These are phyloP conservation scores for Epinephelus cyanopodus DNA, from an alignment of 2,113 vertebrate species.

Conservation along the genomic window DNA sequence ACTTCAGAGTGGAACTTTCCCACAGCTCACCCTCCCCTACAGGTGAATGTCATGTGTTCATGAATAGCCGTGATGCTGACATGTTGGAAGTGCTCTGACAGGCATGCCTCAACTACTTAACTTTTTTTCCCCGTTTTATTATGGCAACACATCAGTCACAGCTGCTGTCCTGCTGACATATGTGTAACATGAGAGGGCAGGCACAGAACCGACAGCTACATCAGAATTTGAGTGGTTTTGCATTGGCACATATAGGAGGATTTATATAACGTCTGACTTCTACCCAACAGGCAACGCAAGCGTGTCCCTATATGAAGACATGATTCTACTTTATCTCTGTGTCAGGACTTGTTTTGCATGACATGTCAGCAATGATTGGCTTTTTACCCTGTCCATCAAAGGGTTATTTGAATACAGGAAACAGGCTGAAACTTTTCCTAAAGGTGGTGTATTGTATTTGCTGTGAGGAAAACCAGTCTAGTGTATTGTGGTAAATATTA, in stretches of 20 bases:
- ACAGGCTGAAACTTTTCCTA: background rate
- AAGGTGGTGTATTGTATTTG: background rate
- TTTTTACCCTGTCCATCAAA: background rate
- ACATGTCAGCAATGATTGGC: background rate
- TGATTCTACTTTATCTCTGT: constrained; percentile 1
- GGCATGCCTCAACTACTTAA: constrained; percentile 16
- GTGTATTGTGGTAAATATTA: too few species aligned
- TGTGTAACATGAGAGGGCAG: constrained; percentile 15
- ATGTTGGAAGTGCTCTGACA: constrained; percentile 29
- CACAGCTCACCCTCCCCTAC: constrained; percentile 49
- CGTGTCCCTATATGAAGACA: background rate
- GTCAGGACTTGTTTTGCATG: constrained; percentile 16
- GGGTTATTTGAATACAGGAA: background rate
- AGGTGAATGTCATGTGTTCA: constrained; percentile 54
- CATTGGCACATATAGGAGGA: background rate
- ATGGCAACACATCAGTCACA: background rate
- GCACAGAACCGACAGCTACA: background rate
- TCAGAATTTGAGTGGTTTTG: background rate
- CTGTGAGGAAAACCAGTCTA: background rate
- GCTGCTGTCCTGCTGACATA: background rate
- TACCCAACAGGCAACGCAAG: background rate
- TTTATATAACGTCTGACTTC: background rate
- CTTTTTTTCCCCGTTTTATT: background rate
- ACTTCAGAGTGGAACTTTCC: constrained; percentile 65
- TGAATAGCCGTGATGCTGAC: constrained; percentile 36